A percentile compares a stretch with the other conserved stretches of the same genome.
Conservation (phyloP, 2,888 invertebrate species). For the Galerucella nymphaeae region DNA sequence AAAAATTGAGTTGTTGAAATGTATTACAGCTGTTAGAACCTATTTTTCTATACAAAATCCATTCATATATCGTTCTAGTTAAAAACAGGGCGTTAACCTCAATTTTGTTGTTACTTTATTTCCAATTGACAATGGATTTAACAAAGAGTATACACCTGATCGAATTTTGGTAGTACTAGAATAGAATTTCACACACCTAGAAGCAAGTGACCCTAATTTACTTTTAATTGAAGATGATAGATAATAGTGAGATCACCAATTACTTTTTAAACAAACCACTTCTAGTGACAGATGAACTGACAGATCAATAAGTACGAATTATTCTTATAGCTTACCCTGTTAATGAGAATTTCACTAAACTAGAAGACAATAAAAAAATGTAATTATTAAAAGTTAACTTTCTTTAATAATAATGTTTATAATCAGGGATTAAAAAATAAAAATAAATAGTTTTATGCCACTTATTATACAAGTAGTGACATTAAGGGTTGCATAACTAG, state of each 20-base stretch:
- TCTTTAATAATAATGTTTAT: not conserved
- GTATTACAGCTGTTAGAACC: not conserved
- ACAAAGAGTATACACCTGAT: conserved; percentile 41
- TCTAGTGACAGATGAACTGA: conserved; percentile 36
- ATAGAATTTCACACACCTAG: conserved; percentile 56
- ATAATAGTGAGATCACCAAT: conserved; percentile 31
- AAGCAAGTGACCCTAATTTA: conserved; percentile 56
- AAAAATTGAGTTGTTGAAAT: conserved; percentile 31
- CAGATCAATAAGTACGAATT: conserved; percentile 38
- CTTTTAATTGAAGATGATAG: conserved; percentile 37
- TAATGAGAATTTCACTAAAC: not conserved
- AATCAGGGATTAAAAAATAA: not conserved
- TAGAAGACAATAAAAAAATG: not conserved
- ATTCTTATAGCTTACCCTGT: not conserved
- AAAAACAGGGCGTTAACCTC: conserved; percentile 41
- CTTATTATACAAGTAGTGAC: not conserved
- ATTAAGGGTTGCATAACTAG: not conserved
- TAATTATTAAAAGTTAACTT: not conserved
- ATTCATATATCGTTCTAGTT: conserved; percentile 4
- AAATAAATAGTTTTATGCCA: not conserved
- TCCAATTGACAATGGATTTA: conserved; percentile 41
- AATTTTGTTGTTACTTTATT: conserved; percentile 41
- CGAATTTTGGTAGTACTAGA: conserved; percentile 45
- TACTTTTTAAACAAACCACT: conserved; percentile 28
- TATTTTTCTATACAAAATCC: conserved; percentile 1